These are phyloP conservation scores for Enchytraeus crypticus DNA, from an alignment of 2,888 invertebrate genomes.

Conservation along the genomic window DNA sequence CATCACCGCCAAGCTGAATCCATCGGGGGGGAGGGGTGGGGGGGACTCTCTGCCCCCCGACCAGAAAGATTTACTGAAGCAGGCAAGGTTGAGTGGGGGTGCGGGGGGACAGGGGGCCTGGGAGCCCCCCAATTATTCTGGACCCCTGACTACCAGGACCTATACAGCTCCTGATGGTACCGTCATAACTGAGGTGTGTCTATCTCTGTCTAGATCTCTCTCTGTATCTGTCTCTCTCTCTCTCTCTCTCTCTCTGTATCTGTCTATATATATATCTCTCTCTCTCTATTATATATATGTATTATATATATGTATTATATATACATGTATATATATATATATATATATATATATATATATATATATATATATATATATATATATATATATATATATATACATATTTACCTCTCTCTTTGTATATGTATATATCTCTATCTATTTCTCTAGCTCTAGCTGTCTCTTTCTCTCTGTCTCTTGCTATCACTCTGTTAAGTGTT, in stretches of 20 bases:
- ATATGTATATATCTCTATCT: not conserved
- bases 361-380: no score
- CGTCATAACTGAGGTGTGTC: slow-evolving; percentile 10
- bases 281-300: no score
- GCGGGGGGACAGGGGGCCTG: not conserved
- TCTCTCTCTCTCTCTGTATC: no score
- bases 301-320: no score
- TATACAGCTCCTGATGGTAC: slow-evolving; percentile 10
- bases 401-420: not conserved
- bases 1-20: slow-evolving; percentile 13
- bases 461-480: no score
- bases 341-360: no score
- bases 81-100: not conserved
- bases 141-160: slow-evolving; percentile 3
- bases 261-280: no score
- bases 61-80: slow-evolving; percentile 14
- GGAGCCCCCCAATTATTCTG: not conserved
- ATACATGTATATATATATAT: no score
- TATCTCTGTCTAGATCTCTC: no score
- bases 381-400: not conserved
- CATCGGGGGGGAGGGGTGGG: not conserved
- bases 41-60: not conserved
- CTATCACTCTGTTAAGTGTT: no score
- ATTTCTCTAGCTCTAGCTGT: no score
- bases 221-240: no score